Percentiles rank a stretch among this genome's conserved stretches.
These are phyloP conservation scores for Agrypnia vestita DNA, from an alignment of 1,140 invertebrate genomes.

Conservation along the genomic window DNA sequence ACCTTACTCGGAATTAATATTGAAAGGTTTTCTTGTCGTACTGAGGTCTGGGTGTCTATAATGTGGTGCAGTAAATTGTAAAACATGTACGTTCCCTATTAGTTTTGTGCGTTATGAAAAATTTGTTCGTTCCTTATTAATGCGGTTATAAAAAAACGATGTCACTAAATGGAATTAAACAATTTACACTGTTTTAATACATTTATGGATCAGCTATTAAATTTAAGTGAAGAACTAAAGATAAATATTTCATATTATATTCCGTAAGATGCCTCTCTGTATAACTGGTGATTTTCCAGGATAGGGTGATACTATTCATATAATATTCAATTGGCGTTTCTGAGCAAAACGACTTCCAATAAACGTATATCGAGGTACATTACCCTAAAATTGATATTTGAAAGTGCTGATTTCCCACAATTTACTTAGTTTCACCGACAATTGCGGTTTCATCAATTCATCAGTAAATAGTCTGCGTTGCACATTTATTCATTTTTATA, in stretches of 20 bases:
- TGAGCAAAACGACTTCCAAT: constrained; percentile 32
- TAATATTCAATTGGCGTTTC: constrained; percentile 30
- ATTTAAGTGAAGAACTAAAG: constrained; percentile 11
- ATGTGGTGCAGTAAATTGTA: too few relatives aligned
- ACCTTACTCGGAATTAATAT: too few relatives aligned
- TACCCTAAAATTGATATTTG: constrained; percentile 40
- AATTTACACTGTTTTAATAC: not conserved
- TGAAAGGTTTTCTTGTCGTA: too few relatives aligned
- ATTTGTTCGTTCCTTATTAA: too few relatives aligned
- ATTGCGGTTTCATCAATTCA: too few relatives aligned
- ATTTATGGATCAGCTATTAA: constrained; percentile 27
- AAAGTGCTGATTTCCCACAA: constrained; percentile 38
- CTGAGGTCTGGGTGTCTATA: too few relatives aligned
- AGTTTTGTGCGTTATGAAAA: too few relatives aligned
- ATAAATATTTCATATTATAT: constrained; percentile 12
- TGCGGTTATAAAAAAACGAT: not conserved
- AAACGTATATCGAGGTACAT: constrained; percentile 26
- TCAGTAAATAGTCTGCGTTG: too few relatives aligned
- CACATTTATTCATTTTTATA: too few relatives aligned
- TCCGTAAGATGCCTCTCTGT: not conserved
- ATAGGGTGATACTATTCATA: constrained; percentile 15
- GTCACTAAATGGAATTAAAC: not conserved
- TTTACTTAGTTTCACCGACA: constrained; percentile 14
- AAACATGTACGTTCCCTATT: too few relatives aligned
- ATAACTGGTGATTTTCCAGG: not conserved